A percentile compares a stretch with the other conserved stretches of the same genome.
Conservation (phyloP, 2,113 vertebrate genomes). For the Tragelaphus imberbis region DNA sequence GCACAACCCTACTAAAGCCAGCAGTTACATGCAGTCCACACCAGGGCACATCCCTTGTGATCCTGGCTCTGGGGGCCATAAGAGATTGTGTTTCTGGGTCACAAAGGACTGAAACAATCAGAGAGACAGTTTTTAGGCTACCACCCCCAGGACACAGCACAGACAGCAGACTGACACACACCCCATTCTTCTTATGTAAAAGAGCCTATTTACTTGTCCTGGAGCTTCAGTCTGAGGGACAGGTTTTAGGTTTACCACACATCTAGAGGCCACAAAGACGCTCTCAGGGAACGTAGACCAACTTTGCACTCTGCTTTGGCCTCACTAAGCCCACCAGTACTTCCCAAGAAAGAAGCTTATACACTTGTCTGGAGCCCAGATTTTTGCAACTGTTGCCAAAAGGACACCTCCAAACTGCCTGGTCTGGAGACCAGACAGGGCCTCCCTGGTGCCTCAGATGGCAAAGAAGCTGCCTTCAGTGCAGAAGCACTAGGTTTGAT, state of each 20-base stretch:
- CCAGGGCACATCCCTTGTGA: fast-evolving
- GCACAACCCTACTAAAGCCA: neutral
- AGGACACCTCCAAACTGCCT: neutral
- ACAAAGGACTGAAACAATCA: neutral
- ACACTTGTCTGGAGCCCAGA: neutral
- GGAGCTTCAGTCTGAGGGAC: neutral
- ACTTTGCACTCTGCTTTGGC: neutral
- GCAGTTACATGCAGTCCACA: neutral
- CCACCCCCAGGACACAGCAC: neutral
- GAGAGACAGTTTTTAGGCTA: neutral
- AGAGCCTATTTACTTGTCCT: neutral
- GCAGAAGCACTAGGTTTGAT: neutral
- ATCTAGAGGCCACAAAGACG: neutral
- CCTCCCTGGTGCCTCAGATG: neutral
- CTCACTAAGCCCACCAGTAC: neutral
- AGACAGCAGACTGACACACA: neutral
- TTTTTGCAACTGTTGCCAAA: neutral
- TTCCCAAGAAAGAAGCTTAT: neutral
- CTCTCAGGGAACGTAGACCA: neutral
- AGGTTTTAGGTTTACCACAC: neutral
- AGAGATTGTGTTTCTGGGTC: neutral
- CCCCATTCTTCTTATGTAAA: neutral
- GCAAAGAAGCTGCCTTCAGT: neutral
- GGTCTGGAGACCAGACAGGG: neutral
- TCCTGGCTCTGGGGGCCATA: neutral